phyloP scores from a whole-genome alignment of 2,888 invertebrate species.

The Plagodis pulveraria region DNA sequence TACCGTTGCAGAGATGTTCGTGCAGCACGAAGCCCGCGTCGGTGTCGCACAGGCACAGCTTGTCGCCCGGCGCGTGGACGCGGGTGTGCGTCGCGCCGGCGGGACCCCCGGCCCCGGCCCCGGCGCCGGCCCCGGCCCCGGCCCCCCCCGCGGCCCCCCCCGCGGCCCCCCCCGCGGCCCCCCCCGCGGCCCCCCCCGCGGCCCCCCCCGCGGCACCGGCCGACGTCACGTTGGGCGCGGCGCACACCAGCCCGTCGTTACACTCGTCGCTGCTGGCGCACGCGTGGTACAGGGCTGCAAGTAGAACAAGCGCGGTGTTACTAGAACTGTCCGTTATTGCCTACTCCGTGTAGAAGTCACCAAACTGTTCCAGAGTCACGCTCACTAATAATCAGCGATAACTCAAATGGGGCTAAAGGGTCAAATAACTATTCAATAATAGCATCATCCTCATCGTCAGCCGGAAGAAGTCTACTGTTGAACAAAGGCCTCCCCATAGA shows the following conservation, averaged over 20 bases:
- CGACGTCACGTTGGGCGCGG: slow-evolving; percentile 82
- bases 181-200: slow-evolving; percentile 41
- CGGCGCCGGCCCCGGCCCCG: slow-evolving; percentile 45
- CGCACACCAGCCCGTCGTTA: slow-evolving; percentile 86
- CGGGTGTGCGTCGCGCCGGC: slow-evolving; percentile 71
- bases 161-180: slow-evolving; percentile 20
- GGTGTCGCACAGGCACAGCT: slow-evolving; percentile 85
- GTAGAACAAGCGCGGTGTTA: not conserved
- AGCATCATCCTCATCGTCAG: too few relatives aligned
- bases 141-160: too few relatives aligned
- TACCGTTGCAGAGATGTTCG: slow-evolving; percentile 87
- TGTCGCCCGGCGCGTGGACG: slow-evolving; percentile 67
- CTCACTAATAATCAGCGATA: too few relatives aligned
- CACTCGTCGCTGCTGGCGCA: slow-evolving; percentile 87
- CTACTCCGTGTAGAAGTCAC: too few relatives aligned
- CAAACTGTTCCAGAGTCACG: too few relatives aligned
- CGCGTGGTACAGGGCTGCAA: slow-evolving; percentile 83
- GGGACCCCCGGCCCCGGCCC: too few relatives aligned
- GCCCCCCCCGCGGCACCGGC: slow-evolving; percentile 36
- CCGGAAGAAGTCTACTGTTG: too few relatives aligned
- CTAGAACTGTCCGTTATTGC: not conserved
- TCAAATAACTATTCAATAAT: too few relatives aligned
- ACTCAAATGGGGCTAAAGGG: too few relatives aligned
- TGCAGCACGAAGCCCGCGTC: slow-evolving; percentile 87
- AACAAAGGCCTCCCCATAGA: too few relatives aligned